Percentiles rank a stretch among this genome's conserved stretches.
Conservation (phyloP, 2,113 vertebrate species). For the Misgurnus anguillicaudatus region DNA sequence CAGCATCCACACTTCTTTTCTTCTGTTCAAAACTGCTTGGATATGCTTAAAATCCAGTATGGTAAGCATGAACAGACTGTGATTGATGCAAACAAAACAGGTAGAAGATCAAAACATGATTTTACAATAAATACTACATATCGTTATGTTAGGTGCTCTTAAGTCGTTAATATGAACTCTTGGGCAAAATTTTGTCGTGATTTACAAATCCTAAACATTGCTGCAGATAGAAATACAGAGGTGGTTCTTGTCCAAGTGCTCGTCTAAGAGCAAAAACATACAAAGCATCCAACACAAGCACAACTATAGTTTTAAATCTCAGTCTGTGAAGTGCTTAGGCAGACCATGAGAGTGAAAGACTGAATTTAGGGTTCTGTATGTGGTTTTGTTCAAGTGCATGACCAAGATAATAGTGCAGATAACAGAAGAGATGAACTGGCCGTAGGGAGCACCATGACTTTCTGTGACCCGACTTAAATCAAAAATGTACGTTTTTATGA, state of each 20-base stretch:
- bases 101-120: conserved; percentile 21
- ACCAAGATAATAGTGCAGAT: background rate
- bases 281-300: conserved; percentile 39
- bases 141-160: background rate
- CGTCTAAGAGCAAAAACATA: conserved; percentile 34
- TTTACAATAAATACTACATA: conserved; percentile 48
- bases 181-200: conserved; percentile 26
- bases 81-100: background rate
- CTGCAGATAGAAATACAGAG: conserved; percentile 21
- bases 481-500: too few relatives aligned
- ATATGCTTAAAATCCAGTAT: conserved; percentile 2
- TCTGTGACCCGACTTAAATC: background rate
- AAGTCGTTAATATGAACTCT: conserved; percentile 28
- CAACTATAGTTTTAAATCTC: conserved; percentile 32
- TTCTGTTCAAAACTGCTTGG: background rate
- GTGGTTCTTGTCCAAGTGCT: conserved; percentile 27
- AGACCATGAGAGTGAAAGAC: conserved; percentile 14
- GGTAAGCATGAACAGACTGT: background rate
- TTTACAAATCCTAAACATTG: conserved; percentile 46
- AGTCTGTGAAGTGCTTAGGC: background rate
- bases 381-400: conserved; percentile 32
- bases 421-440: conserved; percentile 12
- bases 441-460: background rate
- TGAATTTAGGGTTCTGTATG: conserved; percentile 11
- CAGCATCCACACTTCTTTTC: background rate